A percentile compares a stretch with the other conserved stretches of the same genome.
phyloP scores from a whole-genome alignment of 2,888 invertebrate species.

The Epinotia nisella region DNA sequence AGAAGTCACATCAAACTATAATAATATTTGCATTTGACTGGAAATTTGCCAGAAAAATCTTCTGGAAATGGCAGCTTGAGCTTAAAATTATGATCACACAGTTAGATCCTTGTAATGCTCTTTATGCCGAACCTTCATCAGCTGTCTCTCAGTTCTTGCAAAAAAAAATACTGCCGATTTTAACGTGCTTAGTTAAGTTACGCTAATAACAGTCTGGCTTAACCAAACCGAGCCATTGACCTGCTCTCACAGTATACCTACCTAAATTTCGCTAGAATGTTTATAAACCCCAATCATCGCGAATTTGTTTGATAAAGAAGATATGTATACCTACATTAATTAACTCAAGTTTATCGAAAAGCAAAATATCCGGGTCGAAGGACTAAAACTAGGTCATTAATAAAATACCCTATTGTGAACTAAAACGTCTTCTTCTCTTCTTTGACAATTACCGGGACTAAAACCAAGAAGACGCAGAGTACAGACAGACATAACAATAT shows the following conservation, averaged over 20 bases:
- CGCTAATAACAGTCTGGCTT: constrained; percentile 36
- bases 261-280: constrained; percentile 7
- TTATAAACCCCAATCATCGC: constrained; percentile 19
- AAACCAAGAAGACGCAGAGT: not conserved
- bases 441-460: not conserved
- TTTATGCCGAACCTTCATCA: not conserved
- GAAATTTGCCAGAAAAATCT: not conserved
- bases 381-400: not conserved
- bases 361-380: constrained; percentile 19
- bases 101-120: not conserved
- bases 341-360: not conserved
- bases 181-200: constrained; percentile 25
- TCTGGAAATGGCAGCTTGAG: not conserved
- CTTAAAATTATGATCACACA: not conserved
- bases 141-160: not conserved
- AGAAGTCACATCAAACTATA: no score
- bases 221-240: constrained; percentile 26
- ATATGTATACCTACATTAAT: constrained; percentile 19
- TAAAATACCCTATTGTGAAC: not conserved
- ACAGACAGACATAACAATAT: not conserved
- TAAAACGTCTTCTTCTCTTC: not conserved
- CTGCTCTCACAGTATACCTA: constrained; percentile 14
- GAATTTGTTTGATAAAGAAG: not conserved
- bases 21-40: no score
- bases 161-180: constrained; percentile 13